phyloP scores from a whole-genome alignment of 2,797 vertebrate species.

The Fistularia tabacaria region DNA sequence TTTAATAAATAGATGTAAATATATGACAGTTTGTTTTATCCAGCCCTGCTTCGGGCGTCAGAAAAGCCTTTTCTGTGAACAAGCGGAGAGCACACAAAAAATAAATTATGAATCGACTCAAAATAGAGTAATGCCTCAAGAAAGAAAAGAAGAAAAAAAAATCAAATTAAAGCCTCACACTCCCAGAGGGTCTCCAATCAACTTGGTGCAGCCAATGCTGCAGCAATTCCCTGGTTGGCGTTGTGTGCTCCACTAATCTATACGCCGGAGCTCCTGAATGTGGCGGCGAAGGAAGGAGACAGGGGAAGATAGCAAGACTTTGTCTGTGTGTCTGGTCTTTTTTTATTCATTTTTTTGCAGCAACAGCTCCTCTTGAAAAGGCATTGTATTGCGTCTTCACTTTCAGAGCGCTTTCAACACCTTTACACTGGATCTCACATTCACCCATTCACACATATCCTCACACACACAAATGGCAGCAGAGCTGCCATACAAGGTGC shows the following conservation, averaged over 20 bases:
- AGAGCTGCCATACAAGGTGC: too few species aligned
- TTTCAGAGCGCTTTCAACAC: too few species aligned
- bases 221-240: slow-evolving; percentile 36
- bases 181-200: slow-evolving; percentile 35
- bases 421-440: too few species aligned
- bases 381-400: too few species aligned
- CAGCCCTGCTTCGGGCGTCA: neutral
- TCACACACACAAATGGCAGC: too few species aligned
- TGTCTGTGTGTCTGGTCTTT: too few species aligned
- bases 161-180: slow-evolving; percentile 29
- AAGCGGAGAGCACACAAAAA: slow-evolving; percentile 1
- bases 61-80: slow-evolving; percentile 1
- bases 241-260: slow-evolving; percentile 40
- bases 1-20: too few species aligned
- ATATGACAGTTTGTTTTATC: neutral
- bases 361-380: too few species aligned
- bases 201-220: slow-evolving; percentile 31
- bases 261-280: slow-evolving; percentile 26
- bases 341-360: too few species aligned
- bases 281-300: slow-evolving; percentile 3
- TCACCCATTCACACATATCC: too few species aligned
- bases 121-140: slow-evolving; percentile 31
- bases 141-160: slow-evolving; percentile 18
- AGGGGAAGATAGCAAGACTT: neutral
- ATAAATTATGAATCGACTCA: slow-evolving; percentile 9